A percentile compares a stretch with the other conserved stretches of the same genome.
These are phyloP conservation scores for Bathynomus jamesi DNA, from an alignment of 1,140 invertebrate species.

Conservation along the genomic window DNA sequence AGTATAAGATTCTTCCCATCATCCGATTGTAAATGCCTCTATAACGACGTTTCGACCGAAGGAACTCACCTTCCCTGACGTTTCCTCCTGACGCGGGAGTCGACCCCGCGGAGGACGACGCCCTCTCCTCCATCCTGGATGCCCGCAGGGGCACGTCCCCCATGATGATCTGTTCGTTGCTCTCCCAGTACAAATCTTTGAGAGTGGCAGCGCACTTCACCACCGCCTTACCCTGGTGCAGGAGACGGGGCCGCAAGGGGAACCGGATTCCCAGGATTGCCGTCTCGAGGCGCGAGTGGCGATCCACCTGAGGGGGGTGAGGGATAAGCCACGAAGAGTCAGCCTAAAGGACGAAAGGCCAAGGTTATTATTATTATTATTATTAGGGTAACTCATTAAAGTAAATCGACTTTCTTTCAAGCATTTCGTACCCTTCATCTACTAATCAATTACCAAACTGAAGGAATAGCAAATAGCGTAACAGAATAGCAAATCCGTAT, in stretches of 20 bases:
- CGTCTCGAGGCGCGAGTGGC: neutral
- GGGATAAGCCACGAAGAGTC: neutral
- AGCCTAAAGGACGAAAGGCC: neutral
- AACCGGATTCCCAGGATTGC: conserved; percentile 12
- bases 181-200: conserved; percentile 16
- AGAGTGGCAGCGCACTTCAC: conserved; percentile 20
- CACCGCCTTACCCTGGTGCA: neutral
- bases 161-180: conserved; percentile 1
- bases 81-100: neutral
- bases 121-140: conserved; percentile 6
- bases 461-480: too few species aligned
- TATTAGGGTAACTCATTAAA: neutral
- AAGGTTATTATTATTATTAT: neutral
- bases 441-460: too few species aligned
- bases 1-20: too few species aligned
- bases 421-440: too few species aligned
- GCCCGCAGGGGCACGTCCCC: conserved; percentile 6
- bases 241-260: conserved; percentile 6
- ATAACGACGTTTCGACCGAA: too few species aligned
- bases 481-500: too few species aligned
- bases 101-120: neutral
- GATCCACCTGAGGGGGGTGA: neutral
- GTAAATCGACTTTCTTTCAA: neutral
- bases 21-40: too few species aligned
- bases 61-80: neutral